These are phyloP conservation scores for Lampris incognitus DNA, from an alignment of 2,113 vertebrate species.

Conservation along the genomic window DNA sequence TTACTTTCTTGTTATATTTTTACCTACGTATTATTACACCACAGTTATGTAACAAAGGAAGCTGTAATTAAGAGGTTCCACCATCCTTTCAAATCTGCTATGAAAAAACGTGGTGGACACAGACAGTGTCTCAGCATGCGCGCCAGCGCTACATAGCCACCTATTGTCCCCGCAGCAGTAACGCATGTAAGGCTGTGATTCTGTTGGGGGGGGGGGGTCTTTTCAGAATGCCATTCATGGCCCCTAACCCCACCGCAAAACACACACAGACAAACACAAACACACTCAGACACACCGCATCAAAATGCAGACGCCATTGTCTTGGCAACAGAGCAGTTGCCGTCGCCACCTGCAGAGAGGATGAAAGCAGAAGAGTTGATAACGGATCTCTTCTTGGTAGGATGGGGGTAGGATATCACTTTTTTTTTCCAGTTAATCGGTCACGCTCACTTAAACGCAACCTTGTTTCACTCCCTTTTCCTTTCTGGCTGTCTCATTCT, in stretches of 20 bases:
- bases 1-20: constrained; percentile 45
- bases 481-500: constrained; percentile 6
- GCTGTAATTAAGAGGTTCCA: constrained; percentile 34
- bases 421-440: constrained; percentile 78
- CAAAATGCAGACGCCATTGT: constrained; percentile 58
- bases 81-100: constrained; percentile 34
- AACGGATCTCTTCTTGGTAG: constrained; percentile 63
- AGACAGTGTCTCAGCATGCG: constrained; percentile 26
- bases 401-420: constrained; percentile 67
- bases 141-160: constrained; percentile 43
- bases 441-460: constrained; percentile 35
- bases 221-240: constrained; percentile 67
- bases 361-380: constrained; percentile 73
- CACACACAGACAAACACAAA: constrained; percentile 54
- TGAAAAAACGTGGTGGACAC: constrained; percentile 22
- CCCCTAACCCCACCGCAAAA: constrained; percentile 33
- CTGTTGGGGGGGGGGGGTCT: constrained; percentile 52
- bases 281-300: constrained; percentile 33
- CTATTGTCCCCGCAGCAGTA: constrained; percentile 54
- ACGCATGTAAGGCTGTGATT: constrained; percentile 40
- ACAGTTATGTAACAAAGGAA: constrained; percentile 40
- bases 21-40: constrained; percentile 17
- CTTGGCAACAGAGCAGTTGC: constrained; percentile 48
- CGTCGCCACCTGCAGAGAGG: constrained; percentile 74
- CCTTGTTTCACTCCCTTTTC: constrained; percentile 24